Evolutionary conservation across 1,140 invertebrate genomes (phyloP), one percentile per base, ranked within the genome.

Genomic region (Rhagoletis zephyria): DNA sequence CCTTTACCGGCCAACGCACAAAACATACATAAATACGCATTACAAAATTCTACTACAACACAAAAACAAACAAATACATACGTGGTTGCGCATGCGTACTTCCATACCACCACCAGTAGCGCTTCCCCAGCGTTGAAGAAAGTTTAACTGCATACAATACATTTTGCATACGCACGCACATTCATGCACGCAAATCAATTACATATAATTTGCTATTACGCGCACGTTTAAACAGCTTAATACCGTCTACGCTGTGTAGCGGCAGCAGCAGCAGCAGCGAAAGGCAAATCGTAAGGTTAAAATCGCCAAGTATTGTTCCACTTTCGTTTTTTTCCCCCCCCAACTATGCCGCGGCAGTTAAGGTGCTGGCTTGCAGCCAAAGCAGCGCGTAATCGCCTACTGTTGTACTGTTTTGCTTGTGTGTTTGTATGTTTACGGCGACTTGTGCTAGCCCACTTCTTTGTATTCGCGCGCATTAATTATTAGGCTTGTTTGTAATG

Each of bases 181-280:
- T 7, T 1, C 16, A 81, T 1, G 10, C n/a, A 19, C n/a, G 48
- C 16, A 56, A 81, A 81, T 81, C 74, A 81, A 81, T 56, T 81
- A 81, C n/a, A 48, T 56, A 81, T 81, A 81, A 81, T 81, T 81
- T 81, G 10, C 74, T 81, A 59, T 81, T 81, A 81, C 51, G 74
- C 74, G 45, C 74, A 81, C 74, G 74, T 81, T 56, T 56, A 51
- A 51, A 30, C 19, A 7, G 4, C 42, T 81, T 30, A 81, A 59
- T 19, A 81, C 48, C 14, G 10, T 56, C 30, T 30, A 30, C 30
- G 1, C 30, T 30, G 30, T 10, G 19, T 0, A 14, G 48, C 1
- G 30, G 30, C 48, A 56, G 45, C 42, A 63, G 4, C 30, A 42
- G 74, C 48, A n/a, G 48, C n/a, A 12, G 45, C 0, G 74, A 40